A percentile compares a stretch with the other conserved stretches of the same genome.
phyloP scores from a whole-genome alignment of 2,797 vertebrate genomes.

The Anolis apletophallus region DNA sequence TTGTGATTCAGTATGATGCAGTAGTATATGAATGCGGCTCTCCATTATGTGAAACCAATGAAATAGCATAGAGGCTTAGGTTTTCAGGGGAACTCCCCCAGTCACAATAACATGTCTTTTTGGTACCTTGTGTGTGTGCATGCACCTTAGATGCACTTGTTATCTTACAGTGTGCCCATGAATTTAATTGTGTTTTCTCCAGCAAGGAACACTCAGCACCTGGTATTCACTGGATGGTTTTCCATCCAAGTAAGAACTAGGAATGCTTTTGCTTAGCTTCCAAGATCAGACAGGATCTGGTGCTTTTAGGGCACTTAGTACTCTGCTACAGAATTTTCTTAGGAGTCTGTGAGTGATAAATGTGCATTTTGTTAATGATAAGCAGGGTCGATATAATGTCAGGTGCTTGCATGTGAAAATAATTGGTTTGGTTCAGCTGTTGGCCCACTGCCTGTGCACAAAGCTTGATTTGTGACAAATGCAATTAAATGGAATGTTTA shows the following conservation, averaged over 20 bases:
- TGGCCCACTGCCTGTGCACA: neutral
- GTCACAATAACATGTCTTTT: neutral
- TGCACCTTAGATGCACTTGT: too few species aligned
- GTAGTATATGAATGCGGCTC: too few species aligned
- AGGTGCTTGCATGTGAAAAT: constrained; percentile 4
- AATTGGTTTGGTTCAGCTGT: neutral
- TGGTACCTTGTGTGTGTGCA: too few species aligned
- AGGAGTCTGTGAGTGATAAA: neutral
- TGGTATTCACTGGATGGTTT: too few species aligned
- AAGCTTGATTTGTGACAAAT: neutral
- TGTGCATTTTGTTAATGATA: neutral
- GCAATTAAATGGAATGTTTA: constrained; percentile 17
- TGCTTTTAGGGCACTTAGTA: too few species aligned
- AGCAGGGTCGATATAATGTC: neutral
- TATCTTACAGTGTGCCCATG: too few species aligned
- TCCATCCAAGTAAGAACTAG: too few species aligned
- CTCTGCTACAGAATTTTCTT: neutral
- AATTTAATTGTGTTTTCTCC: neutral
- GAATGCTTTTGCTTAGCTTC: too few species aligned
- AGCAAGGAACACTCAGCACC: too few species aligned
- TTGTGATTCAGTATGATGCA: neutral
- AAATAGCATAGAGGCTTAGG: neutral
- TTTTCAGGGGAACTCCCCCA: neutral
- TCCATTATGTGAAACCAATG: neutral
- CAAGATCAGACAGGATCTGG: too few species aligned